These are phyloP conservation scores for Hydrochoerus hydrochaeris DNA, from an alignment of 2,113 vertebrate genomes.

Conservation along the genomic window DNA sequence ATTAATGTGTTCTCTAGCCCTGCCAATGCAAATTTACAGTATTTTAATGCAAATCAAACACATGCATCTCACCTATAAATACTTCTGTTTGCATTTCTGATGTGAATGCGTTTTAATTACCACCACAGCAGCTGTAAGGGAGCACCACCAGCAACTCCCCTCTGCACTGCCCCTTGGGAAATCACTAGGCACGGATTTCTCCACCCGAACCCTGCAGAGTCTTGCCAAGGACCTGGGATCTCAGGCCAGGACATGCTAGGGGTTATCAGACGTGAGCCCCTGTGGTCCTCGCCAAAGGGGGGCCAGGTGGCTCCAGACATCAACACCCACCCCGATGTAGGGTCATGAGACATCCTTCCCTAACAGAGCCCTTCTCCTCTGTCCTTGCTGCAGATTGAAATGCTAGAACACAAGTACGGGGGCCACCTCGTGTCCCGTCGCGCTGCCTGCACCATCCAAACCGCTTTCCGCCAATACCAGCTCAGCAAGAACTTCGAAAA, in stretches of 20 bases:
- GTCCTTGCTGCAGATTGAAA: slow-evolving; percentile 93
- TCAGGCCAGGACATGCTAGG: background rate
- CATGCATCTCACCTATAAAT: background rate
- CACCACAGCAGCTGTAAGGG: background rate
- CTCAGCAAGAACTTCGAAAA: slow-evolving; percentile 99
- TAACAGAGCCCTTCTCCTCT: background rate
- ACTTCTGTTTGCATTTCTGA: background rate
- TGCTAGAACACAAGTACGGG: slow-evolving; percentile 98
- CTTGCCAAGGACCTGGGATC: background rate
- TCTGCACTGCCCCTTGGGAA: background rate
- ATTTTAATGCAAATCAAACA: slow-evolving; percentile 54
- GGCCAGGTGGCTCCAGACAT: background rate
- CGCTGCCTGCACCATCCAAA: slow-evolving; percentile 98
- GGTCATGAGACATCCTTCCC: accelerated
- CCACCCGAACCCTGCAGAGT: background rate
- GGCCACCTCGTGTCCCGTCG: slow-evolving; percentile 96
- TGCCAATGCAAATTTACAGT: slow-evolving; percentile 26
- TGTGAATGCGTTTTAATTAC: background rate
- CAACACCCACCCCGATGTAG: no score
- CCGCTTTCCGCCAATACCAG: slow-evolving; percentile 98
- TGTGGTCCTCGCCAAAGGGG: background rate
- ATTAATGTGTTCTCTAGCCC: background rate
- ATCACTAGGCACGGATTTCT: background rate
- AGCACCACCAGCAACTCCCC: background rate
- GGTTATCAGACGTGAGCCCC: background rate